Base-by-base conservation (phyloP, 2,888 invertebrate species). In the Cryptocephalus moraei region DNA sequence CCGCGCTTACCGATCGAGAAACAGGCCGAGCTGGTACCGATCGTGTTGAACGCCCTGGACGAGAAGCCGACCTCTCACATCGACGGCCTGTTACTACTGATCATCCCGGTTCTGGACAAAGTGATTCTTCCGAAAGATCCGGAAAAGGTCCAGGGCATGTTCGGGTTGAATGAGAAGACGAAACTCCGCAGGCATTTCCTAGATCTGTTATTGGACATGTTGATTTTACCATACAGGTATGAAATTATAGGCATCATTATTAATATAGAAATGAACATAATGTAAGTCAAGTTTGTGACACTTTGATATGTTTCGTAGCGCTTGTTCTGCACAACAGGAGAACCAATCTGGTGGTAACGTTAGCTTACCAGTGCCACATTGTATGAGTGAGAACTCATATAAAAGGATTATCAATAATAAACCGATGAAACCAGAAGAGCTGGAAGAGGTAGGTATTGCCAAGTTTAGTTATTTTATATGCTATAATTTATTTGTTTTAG, bases 161-260 rank as follows among this genome's bases (percentile, higher is more conserved):
- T 89, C 59, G 82, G 83, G 45, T 71, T 91, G 11, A 80, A 83
- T 54, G 84, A 86, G 57, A 86, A 86, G 61, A 84, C 86, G 2
- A 77, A 78, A 56, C 73, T 84, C 14, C 73, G 80, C 8, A 78
- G 80, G 51, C 71, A 85, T 57, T 77, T 94, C 32, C 69, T 90
- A 13, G 81, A 82, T 51, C 81, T 89, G 64, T 78, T 92, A 58
- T 79, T 89, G 54, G 92, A 94, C 71, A 78, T 91, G 40, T 69
- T 94, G 8, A 71, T 94, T 8, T 70, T 94, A 48, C 91, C 93
- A 13, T 94, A 91, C 70, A 86, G 87, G 88, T 89, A 71, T n/a
- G n/a, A n/a, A n/a, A n/a, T n/a, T n/a, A 39, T 39, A 38, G 11
- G 32, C 11, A 22, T 22, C 22, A 22, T 22, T 22, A 22, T 22